Evolutionary conservation across 2,888 invertebrate genomes (phyloP), one percentile per base, ranked within the genome.

Genomic region (Lithophane leautieri): DNA sequence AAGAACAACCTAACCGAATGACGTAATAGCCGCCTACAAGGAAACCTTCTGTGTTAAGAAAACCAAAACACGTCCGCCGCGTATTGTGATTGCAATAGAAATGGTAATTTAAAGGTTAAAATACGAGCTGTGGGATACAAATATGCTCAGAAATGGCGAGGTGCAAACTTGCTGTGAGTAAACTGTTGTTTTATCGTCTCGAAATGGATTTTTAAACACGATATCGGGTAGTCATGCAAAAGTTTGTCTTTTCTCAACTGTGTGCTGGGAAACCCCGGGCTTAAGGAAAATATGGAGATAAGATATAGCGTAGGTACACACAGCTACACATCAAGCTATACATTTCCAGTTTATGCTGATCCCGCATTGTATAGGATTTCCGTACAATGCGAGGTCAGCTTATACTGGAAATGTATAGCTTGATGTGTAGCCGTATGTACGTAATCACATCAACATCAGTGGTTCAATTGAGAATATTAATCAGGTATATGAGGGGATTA

Each of bases 31-130:
- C 67, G 63, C 47, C 62, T 73, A 78, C 81, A 80, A 86, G 75
- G 83, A 80, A 50, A 77, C 66, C 44, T 65, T 66, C 56, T 60
- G 9, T 78, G 65, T 79, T 83, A 67, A 76, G 70, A 73, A 77
- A 85, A 81, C 54, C 81, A 63, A 82, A 87, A 83, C 88, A 86
- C 82, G 83, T 83, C 75, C 67, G 65, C 56, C 56, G 63, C 65
- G 76, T 71, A 73, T 81, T 86, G 84, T 84, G 80, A 74, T 75
- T 73, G 86, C 77, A 74, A 80, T 84, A 76, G 73, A 84, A 86
- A 86, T 88, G 78, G 79, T 82, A 81, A 86, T 86, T 78, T 88
- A 75, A 75, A 86, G 76, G 82, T 78, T 79, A 82, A 84, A 76
- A 75, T 74, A 76, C 70, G 61, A 74, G 56, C 67, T 56, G 65